Evolutionary conservation across 2,888 invertebrate species (phyloP), one percentile per base, ranked within the genome.

Genomic region (Himalopsyche tibetana): DNA sequence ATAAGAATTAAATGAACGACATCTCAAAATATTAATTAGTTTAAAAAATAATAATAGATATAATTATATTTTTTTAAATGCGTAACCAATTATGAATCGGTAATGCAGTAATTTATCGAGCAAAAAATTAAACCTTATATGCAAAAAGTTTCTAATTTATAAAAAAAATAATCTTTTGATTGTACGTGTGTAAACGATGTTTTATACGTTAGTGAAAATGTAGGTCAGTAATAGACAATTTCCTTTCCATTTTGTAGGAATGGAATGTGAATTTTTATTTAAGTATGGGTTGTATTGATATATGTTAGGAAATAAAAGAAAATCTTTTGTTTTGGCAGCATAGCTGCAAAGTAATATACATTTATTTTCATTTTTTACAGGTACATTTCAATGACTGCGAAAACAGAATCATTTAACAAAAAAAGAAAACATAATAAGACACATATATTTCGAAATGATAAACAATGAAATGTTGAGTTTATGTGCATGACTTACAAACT

Each of bases 401-500:
- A 81, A 80, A 63, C 79, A 82, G 69, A 87, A 84, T 79, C 12
- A 63, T 82, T 80, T 19, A 82, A 85, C 84, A 85, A 85, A 84
- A 45, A 51, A 82, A 55, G 42, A 84, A 84, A 84, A 86, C 51
- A 79, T 86, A 84, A 84, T 84, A 85, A 81, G 69, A 85, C 51
- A 74, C 69, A 82, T 82, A 69, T 82, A 79, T 85, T 83, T 82
- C 80, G 55, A 84, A 56, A 55, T 79, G n/a, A 38, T 84, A 19
- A 84, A 80, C 63, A 82, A 51, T 19, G 83, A 82, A 82, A 84
- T 15, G 36, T 83, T 85, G 79, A 38, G 56, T 83, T 83, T 63
- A 85, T 86, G 88, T 88, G 88, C 88, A 85, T 84, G 80, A 79
- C 88, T 88, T 88, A 87, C 19, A 81, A 74, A 83, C 87, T 88